These are phyloP conservation scores for Anser brachyrhynchus DNA, from an alignment of 2,113 vertebrate genomes.

Conservation along the genomic window DNA sequence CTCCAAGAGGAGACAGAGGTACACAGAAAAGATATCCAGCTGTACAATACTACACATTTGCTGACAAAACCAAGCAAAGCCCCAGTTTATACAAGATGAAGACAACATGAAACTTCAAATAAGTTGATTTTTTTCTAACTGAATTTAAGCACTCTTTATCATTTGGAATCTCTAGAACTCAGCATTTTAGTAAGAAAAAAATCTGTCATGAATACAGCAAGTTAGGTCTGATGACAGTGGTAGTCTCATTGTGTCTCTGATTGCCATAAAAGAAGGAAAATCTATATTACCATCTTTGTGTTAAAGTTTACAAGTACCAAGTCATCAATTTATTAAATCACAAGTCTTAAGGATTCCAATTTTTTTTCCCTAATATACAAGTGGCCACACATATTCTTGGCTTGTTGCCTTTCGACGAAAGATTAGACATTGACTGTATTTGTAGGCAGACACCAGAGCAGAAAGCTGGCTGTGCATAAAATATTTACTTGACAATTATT, in stretches of 20 bases:
- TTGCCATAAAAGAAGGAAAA: not conserved
- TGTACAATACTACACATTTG: fast-evolving
- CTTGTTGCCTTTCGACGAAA: not conserved
- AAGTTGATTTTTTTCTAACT: not conserved
- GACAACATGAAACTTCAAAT: not conserved
- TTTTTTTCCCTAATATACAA: not conserved
- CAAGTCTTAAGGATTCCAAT: not conserved
- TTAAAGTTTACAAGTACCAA: not conserved
- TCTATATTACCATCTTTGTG: not conserved
- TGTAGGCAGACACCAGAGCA: not conserved
- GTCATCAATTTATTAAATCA: not conserved
- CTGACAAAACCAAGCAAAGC: not conserved
- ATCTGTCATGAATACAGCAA: not conserved
- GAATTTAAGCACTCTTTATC: not conserved
- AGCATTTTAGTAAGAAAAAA: not conserved
- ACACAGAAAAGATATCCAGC: not conserved
- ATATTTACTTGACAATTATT: not conserved
- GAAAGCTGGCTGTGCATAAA: not conserved
- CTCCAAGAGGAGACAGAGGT: not conserved
- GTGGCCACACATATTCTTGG: not conserved
- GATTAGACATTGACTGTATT: not conserved
- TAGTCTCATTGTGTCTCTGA: not conserved
- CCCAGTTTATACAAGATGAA: not conserved
- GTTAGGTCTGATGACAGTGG: not conserved
- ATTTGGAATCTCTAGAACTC: not conserved